Evolutionary conservation across 1,140 invertebrate species (phyloP).

Genomic region (Zaprionus kolodkinae): DNA sequence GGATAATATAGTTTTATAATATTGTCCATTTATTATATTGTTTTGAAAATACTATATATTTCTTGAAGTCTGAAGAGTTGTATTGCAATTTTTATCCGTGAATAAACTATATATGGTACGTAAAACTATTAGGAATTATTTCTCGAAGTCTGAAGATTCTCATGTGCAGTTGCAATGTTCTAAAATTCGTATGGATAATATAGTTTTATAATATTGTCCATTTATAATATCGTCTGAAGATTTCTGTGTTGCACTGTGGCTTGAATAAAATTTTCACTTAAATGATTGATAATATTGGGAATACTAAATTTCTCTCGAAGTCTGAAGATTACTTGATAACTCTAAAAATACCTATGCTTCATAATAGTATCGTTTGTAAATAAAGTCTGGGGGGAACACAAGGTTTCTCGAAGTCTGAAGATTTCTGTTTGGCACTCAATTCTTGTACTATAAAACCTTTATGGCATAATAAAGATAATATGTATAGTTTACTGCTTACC

Average conservation of each 20-base stretch:
- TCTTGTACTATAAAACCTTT: neutral
- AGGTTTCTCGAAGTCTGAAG: neutral
- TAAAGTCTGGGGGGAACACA: neutral
- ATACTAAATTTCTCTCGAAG: neutral
- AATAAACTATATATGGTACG: neutral
- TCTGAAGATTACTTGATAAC: neutral
- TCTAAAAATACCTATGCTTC: neutral
- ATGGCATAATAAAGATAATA: conserved; percentile 1
- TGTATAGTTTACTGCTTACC: conserved; percentile 38
- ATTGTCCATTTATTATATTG: too few relatives aligned
- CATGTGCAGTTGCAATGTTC: neutral
- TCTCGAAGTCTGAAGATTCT: neutral
- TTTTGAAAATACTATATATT: neutral
- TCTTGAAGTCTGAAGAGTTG: too few relatives aligned
- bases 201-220: neutral
- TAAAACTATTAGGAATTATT: neutral
- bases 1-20: neutral
- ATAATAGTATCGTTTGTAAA: neutral
- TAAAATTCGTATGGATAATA: neutral
- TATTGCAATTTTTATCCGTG: neutral
- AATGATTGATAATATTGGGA: neutral
- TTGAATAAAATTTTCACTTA: neutral
- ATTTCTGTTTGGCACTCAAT: neutral
- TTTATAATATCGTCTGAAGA: too few relatives aligned
- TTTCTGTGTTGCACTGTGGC: too few relatives aligned